Conservation (phyloP, 1,140 invertebrate genomes). For the Nixonia krombeini region DNA sequence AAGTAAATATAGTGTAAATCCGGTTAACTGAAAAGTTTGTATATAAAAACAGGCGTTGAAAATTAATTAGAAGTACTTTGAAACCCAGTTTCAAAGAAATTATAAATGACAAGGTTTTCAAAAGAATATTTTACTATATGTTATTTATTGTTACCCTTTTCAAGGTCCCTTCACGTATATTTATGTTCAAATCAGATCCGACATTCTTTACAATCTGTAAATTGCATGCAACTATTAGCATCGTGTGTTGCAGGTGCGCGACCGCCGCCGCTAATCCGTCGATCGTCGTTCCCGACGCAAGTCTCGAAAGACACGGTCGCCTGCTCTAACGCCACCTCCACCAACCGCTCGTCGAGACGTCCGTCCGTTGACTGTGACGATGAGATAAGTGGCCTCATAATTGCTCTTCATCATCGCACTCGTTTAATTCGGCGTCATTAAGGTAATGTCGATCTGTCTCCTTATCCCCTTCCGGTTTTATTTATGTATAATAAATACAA, state of each 20-base stretch:
- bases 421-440: conserved; percentile 58
- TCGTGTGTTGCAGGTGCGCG: conserved; percentile 40
- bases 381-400: conserved; percentile 31
- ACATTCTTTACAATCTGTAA: conserved; percentile 2
- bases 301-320: conserved; percentile 24
- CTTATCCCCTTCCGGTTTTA: too few species aligned
- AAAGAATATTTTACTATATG: background rate
- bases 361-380: conserved; percentile 48
- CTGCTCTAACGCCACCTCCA: conserved; percentile 37
- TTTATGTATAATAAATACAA: too few species aligned
- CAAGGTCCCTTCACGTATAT: too few species aligned
- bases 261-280: conserved; percentile 54
- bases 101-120: background rate
- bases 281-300: conserved; percentile 60
- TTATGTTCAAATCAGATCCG: background rate
- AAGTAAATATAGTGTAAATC: too few species aligned
- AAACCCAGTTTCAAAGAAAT: too few species aligned
- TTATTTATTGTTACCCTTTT: background rate
- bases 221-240: conserved; percentile 8
- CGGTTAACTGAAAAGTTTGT: too few species aligned
- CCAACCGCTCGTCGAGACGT: conserved; percentile 33
- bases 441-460: background rate
- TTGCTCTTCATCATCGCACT: conserved; percentile 49
- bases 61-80: too few species aligned
- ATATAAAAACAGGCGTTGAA: too few species aligned